Evolutionary conservation across 2,888 invertebrate genomes (phyloP).

Genomic region (Erebia ligea): DNA sequence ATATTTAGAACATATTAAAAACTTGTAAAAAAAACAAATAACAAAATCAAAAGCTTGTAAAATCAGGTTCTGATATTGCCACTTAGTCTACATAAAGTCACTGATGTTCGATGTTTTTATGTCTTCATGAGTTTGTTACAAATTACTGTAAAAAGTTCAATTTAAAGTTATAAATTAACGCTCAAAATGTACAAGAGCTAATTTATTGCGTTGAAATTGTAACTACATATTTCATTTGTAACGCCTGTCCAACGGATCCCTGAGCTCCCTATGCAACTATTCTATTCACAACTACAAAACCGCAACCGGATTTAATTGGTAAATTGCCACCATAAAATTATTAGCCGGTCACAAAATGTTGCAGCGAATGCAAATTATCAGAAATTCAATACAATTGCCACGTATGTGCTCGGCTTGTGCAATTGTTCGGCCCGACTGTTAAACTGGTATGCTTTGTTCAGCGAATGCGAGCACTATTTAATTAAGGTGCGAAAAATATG

Average conservation of each 20-base stretch:
- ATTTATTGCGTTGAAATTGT: conserved; percentile 17
- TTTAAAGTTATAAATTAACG: too few species aligned
- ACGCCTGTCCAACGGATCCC: conserved; percentile 16
- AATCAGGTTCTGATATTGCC: too few species aligned
- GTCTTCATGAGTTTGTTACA: background rate
- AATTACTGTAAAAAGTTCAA: too few species aligned
- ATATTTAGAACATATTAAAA: too few species aligned
- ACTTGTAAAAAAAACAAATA: background rate
- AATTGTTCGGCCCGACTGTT: conserved; percentile 52
- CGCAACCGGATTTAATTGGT: conserved; percentile 39
- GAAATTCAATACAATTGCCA: conserved; percentile 41
- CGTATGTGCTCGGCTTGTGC: conserved; percentile 45
- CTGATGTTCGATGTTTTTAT: too few species aligned
- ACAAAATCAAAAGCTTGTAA: too few species aligned
- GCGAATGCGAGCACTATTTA: conserved; percentile 57
- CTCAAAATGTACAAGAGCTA: background rate
- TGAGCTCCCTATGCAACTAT: conserved; percentile 21
- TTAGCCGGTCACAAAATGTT: conserved; percentile 40
- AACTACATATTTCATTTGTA: conserved; percentile 16
- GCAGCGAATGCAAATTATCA: conserved; percentile 43
- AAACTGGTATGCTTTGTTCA: conserved; percentile 57
- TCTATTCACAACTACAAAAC: conserved; percentile 35
- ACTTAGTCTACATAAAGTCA: too few species aligned
- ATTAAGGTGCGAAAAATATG: conserved; percentile 58
- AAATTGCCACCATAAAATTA: conserved; percentile 42